phyloP scores from a whole-genome alignment of 2,888 invertebrate genomes.

The Ashinkailepas kermadecensis region DNA sequence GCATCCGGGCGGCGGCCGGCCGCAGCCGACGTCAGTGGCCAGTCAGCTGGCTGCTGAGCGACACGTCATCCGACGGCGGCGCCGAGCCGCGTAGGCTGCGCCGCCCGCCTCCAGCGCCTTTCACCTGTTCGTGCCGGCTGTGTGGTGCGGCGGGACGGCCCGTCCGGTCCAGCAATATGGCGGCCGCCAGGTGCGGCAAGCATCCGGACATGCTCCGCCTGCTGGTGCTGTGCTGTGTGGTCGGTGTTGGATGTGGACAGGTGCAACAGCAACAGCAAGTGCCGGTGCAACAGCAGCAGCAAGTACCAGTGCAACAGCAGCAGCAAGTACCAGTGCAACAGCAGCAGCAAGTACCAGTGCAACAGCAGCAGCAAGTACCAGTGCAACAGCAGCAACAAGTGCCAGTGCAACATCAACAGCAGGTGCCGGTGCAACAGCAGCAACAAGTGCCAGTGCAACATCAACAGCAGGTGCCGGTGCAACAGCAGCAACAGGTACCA shows the following conservation, averaged over 20 bases:
- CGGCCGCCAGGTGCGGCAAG: background rate
- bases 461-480: background rate
- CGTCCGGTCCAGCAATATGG: background rate
- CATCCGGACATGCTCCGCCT: background rate
- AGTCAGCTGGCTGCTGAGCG: background rate
- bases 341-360: background rate
- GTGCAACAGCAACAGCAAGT: background rate
- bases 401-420: background rate
- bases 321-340: background rate
- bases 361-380: background rate
- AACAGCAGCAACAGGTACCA: background rate
- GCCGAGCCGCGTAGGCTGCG: background rate
- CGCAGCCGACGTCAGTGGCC: no score
- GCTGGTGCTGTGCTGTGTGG: background rate
- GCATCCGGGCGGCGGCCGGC: no score
- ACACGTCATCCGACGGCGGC: constrained; percentile 15
- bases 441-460: background rate
- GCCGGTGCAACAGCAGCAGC: background rate
- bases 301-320: constrained; percentile 3
- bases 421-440: background rate
- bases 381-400: background rate
- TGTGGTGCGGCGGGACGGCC: background rate
- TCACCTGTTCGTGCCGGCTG: background rate
- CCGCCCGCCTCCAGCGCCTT: background rate
- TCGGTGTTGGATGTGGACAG: background rate